Evolutionary conservation across 2,888 invertebrate species (phyloP), one percentile per base, ranked within the genome.

Genomic region (Stenchaetothrips biformis): DNA sequence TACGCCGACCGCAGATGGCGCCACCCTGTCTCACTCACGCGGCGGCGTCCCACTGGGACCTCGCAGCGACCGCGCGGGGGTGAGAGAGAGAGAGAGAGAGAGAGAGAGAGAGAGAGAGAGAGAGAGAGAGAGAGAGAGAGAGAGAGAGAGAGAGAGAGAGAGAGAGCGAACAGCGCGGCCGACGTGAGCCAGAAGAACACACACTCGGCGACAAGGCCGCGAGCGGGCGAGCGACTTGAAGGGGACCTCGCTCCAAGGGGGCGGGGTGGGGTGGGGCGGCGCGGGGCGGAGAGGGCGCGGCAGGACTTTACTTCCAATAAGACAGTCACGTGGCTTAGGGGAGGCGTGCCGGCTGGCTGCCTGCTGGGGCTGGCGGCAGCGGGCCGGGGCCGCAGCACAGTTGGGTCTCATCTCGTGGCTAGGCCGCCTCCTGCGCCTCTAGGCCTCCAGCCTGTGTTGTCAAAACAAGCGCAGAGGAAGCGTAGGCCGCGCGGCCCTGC

Each of bases 391-490:
- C 21, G 67, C 6, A 25, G 9, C 18, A 21, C 25, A 74, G 67
- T 74, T 74, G 67, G 67, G 67, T 25, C 67, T 74, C 67, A 74
- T 74, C 67, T 25, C 67, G 18, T 16, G 11, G 67, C 21, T 1
- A 8, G 8, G 67, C 16, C n/a, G n/a, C n/a, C n/a, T n/a, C n/a
- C n/a, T n/a, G 67, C 3, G 21, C 11, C 37, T 37, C 37, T 37
- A 37, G 37, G 37, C 37, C 37, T 37, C 67, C 67, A 18, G 67
- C 21, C 67, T 74, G 67, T 74, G 67, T 74, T 74, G 67, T 74
- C 67, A 74, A 74, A 74, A 74, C 67, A 74, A 74, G 25, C 67
- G 67, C 67, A 21, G 67, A 25, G 67, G 37, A 37, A 37, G 67
- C 67, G 67, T 25, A 74, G 25, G 67, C 67, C 11, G 25, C 8